Base-by-base conservation (phyloP, 2,113 vertebrate species). In the Monopterus albus region DNA sequence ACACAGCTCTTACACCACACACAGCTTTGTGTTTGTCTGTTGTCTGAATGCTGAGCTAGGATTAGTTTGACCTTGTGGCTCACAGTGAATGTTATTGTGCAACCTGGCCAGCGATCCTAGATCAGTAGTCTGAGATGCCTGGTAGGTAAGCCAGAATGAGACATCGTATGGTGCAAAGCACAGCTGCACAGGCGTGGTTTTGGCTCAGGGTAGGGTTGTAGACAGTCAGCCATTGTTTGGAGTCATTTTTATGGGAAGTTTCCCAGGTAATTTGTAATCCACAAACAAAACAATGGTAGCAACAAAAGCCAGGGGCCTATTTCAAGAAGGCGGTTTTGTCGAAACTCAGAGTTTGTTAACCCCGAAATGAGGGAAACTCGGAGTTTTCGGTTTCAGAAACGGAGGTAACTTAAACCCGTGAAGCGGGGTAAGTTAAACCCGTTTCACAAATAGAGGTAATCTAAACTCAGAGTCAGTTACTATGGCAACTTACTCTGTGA, bases 1-100 rank as follows among this genome's bases (percentile, higher is more conserved):
- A 25, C 12, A n/a, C 14, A 6, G 28, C 55, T 36, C 31, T 57
- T 29, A 62, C 46, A 35, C 31, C 7, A 63, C 45, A 78, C 52
- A 79, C 21, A 71, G 52, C 77, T 18, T 18, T 67, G 61, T 38
- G 61, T 55, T 70, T 13, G 18, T 69, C 63, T 68, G 40, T 33
- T 49, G 75, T 82, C 57, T 72, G 58, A 63, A 49, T 42, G 69
- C 72, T 60, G 68, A 81, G 68, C 73, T 56, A 72, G 82, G 87
- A 79, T 72, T 38, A 66, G 53, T 59, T 73, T 45, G 64, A 69
- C 45, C 43, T 40, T 3, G 1, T 12, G 55, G 45, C 43, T 63
- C 33, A 45, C 39, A 21, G 14, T 26, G 35, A 45, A 33, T 0
- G 6, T 39, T 21, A 25, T 35, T 31, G 52, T 50, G 57, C 5